A percentile compares a stretch with the other conserved stretches of the same genome.
phyloP scores from a whole-genome alignment of 2,888 invertebrate species.

The Suillia variegata region DNA sequence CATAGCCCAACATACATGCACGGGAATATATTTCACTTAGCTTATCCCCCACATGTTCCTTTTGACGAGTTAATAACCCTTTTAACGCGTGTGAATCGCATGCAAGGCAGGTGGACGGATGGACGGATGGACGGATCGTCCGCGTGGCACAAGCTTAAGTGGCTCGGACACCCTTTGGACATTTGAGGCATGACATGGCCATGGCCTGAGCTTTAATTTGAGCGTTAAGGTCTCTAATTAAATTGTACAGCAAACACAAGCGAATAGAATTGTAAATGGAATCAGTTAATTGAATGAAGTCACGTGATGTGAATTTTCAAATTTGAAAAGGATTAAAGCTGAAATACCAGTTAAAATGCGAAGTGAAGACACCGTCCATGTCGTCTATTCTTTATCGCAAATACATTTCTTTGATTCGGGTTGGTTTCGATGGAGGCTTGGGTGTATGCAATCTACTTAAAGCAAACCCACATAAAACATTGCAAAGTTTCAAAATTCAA shows the following conservation, averaged over 20 bases:
- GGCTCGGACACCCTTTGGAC: conserved; percentile 57
- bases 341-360: background rate
- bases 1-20: too few species aligned
- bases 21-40: conserved; percentile 20
- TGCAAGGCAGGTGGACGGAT: conserved; percentile 26
- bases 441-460: too few species aligned
- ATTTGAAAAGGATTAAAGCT: background rate
- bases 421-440: background rate
- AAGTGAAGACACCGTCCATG: background rate
- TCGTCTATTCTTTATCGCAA: too few species aligned
- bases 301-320: conserved; percentile 53
- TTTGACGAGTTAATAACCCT: conserved; percentile 59
- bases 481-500: conserved; percentile 19
- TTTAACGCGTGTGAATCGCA: conserved; percentile 50
- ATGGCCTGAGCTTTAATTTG: conserved; percentile 15
- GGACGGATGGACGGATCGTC: conserved; percentile 21
- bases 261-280: conserved; percentile 33
- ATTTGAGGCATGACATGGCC: conserved; percentile 21
- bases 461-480: background rate
- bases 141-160: conserved; percentile 45
- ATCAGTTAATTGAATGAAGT: conserved; percentile 58
- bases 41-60: conserved; percentile 12
- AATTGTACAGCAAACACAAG: conserved; percentile 34
- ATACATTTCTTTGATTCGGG: background rate
- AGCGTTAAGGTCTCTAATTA: conserved; percentile 43